Base-by-base conservation (phyloP, 2,888 invertebrate genomes). In the Dugesia japonica region DNA sequence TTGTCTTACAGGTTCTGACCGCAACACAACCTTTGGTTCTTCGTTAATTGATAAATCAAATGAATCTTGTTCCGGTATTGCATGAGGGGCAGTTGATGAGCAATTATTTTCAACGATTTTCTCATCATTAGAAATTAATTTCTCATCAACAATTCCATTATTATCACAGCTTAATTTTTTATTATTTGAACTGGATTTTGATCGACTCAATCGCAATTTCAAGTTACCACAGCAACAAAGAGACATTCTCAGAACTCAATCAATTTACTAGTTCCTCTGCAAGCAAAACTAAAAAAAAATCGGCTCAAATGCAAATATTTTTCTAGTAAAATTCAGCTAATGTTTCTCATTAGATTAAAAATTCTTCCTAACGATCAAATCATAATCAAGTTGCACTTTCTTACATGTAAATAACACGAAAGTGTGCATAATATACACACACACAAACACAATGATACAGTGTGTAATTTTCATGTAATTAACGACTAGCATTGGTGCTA, bases 291-390 rank as follows among this genome's bases (percentile, higher is more conserved):
- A 13, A 56, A 38, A 38, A 9, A 9, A 38, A 23, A 56, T 56
- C 4, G 23, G 4, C 56, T 56, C 56, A 56, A 56, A 20, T 56
- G 56, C 56, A 56, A 56, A n/a, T 20, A n/a, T 56, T 9, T 56
- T 56, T n/a, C 56, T 23, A n/a, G 56, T 38, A 20, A 56, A 56
- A 56, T 20, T n/a, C 1, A 56, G 56, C 56, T 56, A 56, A 56
- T n/a, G n/a, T 56, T 56, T 56, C 56, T n/a, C 56, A 56, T 56
- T 56, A 56, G 56, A 56, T 56, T 56, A 56, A 56, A 56, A 38
- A 38, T 9, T 38, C 38, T 38, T 13, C 38, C 38, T 38, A 38
- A 56, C 23, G 4, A 56, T 56, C 56, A 56, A 56, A 56, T 56
- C 56, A 56, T 56, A 56, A 20, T 56, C 4, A 56, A 56, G 20